Conservation (phyloP, 2,888 invertebrate species). For the Auanema freiburgensis region DNA sequence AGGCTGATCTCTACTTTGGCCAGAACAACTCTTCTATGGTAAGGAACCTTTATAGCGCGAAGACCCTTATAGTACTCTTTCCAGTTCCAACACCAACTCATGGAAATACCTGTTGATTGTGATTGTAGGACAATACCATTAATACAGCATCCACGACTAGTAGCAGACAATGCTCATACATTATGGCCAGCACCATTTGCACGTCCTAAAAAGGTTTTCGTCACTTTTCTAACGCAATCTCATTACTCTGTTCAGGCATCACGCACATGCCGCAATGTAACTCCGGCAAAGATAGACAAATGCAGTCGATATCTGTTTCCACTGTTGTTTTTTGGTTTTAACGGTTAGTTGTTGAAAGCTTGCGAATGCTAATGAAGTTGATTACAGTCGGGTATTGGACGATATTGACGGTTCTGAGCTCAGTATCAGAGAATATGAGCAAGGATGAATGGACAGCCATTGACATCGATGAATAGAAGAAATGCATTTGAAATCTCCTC, state of each 20-base stretch:
- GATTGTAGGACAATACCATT: slow-evolving; percentile 54
- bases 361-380: no score
- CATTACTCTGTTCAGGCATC: slow-evolving; percentile 32
- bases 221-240: neutral
- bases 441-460: slow-evolving; percentile 30
- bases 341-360: slow-evolving; percentile 31
- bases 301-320: slow-evolving; percentile 97
- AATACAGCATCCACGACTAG: slow-evolving; percentile 50
- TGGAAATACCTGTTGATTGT: slow-evolving; percentile 55
- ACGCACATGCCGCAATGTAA: slow-evolving; percentile 65
- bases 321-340: slow-evolving; percentile 53
- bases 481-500: neutral
- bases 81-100: slow-evolving; percentile 40
- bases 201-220: slow-evolving; percentile 43
- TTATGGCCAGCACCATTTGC: slow-evolving; percentile 57
- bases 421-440: slow-evolving; percentile 28
- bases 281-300: slow-evolving; percentile 97
- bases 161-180: slow-evolving; percentile 43
- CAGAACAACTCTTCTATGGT: slow-evolving; percentile 49
- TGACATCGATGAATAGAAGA: slow-evolving; percentile 11
- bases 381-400: slow-evolving; percentile 52
- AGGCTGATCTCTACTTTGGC: slow-evolving; percentile 49
- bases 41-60: no score
- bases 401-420: slow-evolving; percentile 42
- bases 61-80: neutral